Evolutionary conservation across 2,113 vertebrate species (phyloP).

Genomic region (Pionites leucogaster): DNA sequence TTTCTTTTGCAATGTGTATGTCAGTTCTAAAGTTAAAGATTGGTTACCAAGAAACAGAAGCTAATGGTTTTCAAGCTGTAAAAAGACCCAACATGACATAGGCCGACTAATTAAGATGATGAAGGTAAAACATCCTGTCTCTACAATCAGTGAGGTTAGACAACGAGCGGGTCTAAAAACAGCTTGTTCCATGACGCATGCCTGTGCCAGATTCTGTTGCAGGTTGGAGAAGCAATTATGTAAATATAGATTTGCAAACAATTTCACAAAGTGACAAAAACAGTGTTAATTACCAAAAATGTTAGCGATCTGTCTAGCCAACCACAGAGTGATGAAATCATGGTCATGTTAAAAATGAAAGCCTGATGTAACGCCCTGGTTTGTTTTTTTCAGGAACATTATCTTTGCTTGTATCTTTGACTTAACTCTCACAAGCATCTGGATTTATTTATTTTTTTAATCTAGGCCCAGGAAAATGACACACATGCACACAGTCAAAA

Average conservation of each 20-base stretch:
- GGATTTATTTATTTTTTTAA: not conserved
- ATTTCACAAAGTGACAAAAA: slow-evolving; percentile 53
- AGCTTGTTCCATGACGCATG: not conserved
- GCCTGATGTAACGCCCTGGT: not conserved
- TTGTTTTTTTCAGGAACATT: not conserved
- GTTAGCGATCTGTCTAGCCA: slow-evolving; percentile 9
- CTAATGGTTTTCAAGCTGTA: not conserved
- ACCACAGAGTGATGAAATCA: slow-evolving; percentile 48
- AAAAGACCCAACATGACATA: not conserved
- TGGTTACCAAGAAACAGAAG: not conserved
- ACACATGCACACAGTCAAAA: not conserved
- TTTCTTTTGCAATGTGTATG: not conserved
- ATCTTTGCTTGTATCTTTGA: not conserved
- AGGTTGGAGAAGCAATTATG: slow-evolving; percentile 56
- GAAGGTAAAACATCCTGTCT: not conserved
- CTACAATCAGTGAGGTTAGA: slow-evolving; percentile 6
- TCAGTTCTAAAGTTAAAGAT: not conserved
- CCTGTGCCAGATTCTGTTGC: slow-evolving; percentile 30
- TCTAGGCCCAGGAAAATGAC: not conserved
- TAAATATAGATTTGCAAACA: slow-evolving; percentile 65
- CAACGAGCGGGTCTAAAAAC: not conserved
- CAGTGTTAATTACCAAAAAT: slow-evolving; percentile 49
- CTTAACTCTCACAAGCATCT: not conserved
- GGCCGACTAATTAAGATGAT: slow-evolving; percentile 10
- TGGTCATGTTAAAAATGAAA: slow-evolving; percentile 44